A percentile compares a stretch with the other conserved stretches of the same genome.
These are phyloP conservation scores for Poecilia picta DNA, from an alignment of 2,797 vertebrate genomes.

Conservation along the genomic window DNA sequence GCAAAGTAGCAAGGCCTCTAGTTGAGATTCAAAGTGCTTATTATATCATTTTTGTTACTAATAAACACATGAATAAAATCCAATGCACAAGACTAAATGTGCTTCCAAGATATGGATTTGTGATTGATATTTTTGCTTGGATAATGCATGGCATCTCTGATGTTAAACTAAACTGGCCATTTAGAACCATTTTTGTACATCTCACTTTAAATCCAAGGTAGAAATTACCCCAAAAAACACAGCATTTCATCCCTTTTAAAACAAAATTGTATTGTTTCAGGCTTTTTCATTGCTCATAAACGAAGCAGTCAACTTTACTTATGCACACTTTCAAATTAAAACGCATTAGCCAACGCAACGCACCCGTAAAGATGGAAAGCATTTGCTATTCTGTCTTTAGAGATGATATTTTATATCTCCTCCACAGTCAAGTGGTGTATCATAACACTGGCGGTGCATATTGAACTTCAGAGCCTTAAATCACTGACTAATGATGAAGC, in stretches of 20 bases:
- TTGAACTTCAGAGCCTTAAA: slow-evolving; percentile 38
- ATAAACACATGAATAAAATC: neutral
- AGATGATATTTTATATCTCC: slow-evolving; percentile 6
- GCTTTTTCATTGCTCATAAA: neutral
- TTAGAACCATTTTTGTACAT: neutral
- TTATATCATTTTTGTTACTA: neutral
- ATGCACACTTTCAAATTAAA: neutral
- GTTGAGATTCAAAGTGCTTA: neutral
- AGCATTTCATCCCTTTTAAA: neutral
- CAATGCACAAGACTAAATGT: neutral
- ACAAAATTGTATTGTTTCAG: neutral
- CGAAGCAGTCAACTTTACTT: neutral
- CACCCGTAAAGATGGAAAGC: slow-evolving; percentile 4
- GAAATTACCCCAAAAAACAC: neutral
- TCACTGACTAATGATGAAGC: slow-evolving; percentile 68
- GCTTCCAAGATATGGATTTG: neutral
- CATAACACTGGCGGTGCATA: slow-evolving; percentile 38
- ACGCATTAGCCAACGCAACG: neutral
- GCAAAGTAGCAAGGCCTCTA: neutral
- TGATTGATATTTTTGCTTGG: neutral
- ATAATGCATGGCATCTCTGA: neutral
- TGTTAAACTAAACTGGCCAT: neutral
- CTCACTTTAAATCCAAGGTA: neutral
- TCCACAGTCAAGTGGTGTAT: slow-evolving; percentile 30
- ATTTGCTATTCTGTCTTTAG: slow-evolving; percentile 10